Percentiles rank a stretch among this genome's conserved stretches.
Conservation (phyloP, 2,888 invertebrate genomes). For the Stenchaetothrips biformis region DNA sequence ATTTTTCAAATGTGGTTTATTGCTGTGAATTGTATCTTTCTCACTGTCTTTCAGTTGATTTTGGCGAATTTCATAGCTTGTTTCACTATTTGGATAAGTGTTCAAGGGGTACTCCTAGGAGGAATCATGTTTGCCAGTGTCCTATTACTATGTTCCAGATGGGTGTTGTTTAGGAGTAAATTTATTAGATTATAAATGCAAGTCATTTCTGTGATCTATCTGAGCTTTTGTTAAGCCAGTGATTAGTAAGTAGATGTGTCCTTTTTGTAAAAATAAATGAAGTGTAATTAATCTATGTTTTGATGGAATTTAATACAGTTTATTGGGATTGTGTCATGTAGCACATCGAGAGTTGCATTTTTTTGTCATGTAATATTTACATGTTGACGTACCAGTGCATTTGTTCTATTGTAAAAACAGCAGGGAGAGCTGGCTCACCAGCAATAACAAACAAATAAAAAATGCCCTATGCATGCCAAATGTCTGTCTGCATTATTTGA, state of each 20-base stretch:
- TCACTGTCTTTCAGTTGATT: no score
- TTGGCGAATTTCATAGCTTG: no score
- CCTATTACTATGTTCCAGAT: not conserved
- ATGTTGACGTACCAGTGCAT: not conserved
- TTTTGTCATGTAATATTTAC: not conserved
- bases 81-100: no score
- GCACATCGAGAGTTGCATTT: not conserved
- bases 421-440: not conserved
- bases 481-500: no score
- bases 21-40: no score
- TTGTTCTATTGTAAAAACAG: not conserved
- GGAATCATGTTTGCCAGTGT: no score
- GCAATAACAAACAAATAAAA: not conserved
- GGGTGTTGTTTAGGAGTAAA: not conserved
- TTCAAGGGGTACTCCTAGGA: no score
- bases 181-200: not conserved
- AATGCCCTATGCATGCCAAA: no score
- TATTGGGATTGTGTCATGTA: not conserved
- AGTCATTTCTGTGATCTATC: conserved; percentile 3
- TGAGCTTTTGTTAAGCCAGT: conserved; percentile 8
- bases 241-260: not conserved
- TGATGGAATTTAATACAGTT: not conserved
- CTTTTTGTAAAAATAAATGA: no score
- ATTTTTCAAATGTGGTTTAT: no score
- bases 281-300: not conserved